Evolutionary conservation across 2,888 invertebrate species (phyloP), one percentile per base, ranked within the genome.

Genomic region (Margaritifera margaritifera): DNA sequence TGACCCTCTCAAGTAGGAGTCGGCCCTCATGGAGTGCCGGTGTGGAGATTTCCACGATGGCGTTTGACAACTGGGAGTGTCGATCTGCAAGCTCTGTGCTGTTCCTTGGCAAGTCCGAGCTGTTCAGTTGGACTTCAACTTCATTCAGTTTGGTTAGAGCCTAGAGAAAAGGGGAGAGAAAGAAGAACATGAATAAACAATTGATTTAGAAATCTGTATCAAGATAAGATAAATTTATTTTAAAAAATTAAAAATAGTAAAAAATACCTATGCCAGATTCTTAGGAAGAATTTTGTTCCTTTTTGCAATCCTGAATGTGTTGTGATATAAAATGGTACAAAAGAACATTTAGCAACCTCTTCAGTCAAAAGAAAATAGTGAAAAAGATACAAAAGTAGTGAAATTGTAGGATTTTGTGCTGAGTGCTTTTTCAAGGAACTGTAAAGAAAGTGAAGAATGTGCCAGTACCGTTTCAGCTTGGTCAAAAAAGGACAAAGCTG

Each of bases 71-170:
- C 79, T 93, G 93, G 51, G 93, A 91, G 86, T 94, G 94, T 72
- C 94, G 91, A 82, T 93, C 92, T 65, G 93, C 93, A 73, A 94
- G 91, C 85, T 93, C 93, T 2, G 92, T 90, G n/a, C 94, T 93
- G 72, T 93, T 93, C 60, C 92, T 90, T 52, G 93, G 92, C 85
- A 93, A 89, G 81, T 93, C 93, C 60, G 92, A 92, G 61, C 92
- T 93, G 61, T 92, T 93, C 75, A 95, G 86, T 86, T 94, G 94
- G 78, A 93, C 92, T 90, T 95, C 94, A 50, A 95, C 90, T 87
- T 94, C 94, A 85, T 94, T 94, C 80, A 95, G 89, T 86, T 94
- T 94, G 62, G 92, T 92, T 62, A 94, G 90, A 57, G 94, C 94
- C 93, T 94, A 84, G 1, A 88, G 86, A 68, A 25, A 69, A 63